Evolutionary conservation across 2,888 invertebrate genomes (phyloP).

Genomic region (Lasioglossum leucozonium): DNA sequence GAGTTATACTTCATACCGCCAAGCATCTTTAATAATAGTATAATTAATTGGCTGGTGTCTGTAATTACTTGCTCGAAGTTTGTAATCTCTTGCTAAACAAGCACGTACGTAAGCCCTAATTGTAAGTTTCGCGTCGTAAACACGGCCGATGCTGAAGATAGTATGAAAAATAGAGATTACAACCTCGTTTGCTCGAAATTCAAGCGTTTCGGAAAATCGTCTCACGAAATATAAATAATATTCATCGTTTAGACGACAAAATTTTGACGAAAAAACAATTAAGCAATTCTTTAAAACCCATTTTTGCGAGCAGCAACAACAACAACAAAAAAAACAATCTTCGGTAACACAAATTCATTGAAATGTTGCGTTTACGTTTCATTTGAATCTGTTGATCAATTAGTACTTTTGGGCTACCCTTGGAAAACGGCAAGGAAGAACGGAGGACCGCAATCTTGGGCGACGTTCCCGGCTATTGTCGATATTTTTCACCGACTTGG

Average conservation of each 20-base stretch:
- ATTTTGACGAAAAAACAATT: too few species aligned
- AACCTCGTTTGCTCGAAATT: background rate
- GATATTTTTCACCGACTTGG: constrained; percentile 13
- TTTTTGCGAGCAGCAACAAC: too few species aligned
- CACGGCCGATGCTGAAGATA: background rate
- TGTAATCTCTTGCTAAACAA: constrained; percentile 29
- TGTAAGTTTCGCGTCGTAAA: constrained; percentile 8
- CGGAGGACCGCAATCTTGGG: background rate
- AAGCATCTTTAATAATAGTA: constrained; percentile 22
- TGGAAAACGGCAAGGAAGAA: background rate
- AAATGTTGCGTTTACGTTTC: background rate
- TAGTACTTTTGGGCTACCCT: background rate
- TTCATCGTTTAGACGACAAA: too few species aligned
- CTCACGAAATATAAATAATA: background rate
- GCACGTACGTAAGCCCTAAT: constrained; percentile 6
- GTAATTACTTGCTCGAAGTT: constrained; percentile 30
- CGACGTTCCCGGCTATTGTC: constrained; percentile 6
- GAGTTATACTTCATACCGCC: constrained; percentile 2
- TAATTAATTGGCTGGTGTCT: constrained; percentile 34
- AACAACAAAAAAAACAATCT: too few species aligned
- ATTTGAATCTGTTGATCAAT: background rate
- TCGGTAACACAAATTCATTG: background rate
- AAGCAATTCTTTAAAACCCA: too few species aligned
- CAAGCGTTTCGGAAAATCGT: background rate
- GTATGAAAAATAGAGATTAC: background rate